Conservation (phyloP, 2,888 invertebrate species). For the Lochmaea crataegi region DNA sequence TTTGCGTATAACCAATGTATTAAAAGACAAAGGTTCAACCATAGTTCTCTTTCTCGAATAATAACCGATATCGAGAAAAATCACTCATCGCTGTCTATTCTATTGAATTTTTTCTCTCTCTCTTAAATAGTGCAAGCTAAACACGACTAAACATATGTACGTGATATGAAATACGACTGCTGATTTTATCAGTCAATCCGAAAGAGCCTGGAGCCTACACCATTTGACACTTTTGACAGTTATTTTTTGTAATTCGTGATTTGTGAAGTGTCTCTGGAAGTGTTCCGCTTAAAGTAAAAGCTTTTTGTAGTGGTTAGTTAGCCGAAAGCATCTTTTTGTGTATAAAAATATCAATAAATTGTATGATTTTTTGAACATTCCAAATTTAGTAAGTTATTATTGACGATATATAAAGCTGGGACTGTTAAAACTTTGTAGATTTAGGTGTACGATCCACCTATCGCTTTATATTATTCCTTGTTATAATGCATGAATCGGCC, state of each 20-base stretch:
- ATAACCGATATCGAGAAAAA: not conserved
- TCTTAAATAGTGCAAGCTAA: not conserved
- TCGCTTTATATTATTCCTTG: not conserved
- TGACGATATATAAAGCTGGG: not conserved
- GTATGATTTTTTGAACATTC: not conserved
- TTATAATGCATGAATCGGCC: not conserved
- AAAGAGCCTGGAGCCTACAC: not conserved
- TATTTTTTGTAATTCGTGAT: not conserved
- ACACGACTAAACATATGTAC: not conserved
- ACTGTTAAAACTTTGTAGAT: not conserved
- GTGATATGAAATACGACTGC: not conserved
- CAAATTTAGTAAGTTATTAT: slow-evolving; percentile 17
- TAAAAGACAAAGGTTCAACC: no score
- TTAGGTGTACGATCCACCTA: not conserved
- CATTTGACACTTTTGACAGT: slow-evolving; percentile 6
- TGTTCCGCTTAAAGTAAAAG: slow-evolving; percentile 11
- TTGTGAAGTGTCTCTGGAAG: not conserved
- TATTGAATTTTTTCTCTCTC: not conserved
- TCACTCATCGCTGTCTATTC: no score
- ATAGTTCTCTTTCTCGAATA: not conserved
- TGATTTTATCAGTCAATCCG: no score
- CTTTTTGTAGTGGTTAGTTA: slow-evolving; percentile 9
- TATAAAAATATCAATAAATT: slow-evolving; percentile 19
- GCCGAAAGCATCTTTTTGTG: slow-evolving; percentile 14
- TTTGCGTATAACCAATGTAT: no score